A percentile compares a stretch with the other conserved stretches of the same genome.
Evolutionary conservation across 2,797 vertebrate genomes (phyloP).

Genomic region (Jordanella pulchra): DNA sequence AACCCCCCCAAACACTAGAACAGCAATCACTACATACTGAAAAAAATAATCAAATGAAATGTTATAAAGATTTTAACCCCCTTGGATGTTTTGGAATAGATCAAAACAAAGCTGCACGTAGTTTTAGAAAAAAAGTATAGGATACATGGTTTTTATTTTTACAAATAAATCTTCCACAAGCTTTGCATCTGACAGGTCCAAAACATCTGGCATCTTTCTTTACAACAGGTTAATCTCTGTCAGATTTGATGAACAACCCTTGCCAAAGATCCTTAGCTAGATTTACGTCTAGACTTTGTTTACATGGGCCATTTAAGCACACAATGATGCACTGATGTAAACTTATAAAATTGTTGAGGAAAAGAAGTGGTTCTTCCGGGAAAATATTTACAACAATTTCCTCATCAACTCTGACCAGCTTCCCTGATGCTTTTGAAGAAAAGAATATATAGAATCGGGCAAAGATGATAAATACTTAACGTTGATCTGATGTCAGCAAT

Average conservation of each 20-base stretch:
- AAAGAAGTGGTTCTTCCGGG: neutral
- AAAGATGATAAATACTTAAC: no score
- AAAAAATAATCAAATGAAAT: neutral
- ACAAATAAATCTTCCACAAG: no score
- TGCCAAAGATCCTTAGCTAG: neutral
- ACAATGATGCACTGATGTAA: neutral
- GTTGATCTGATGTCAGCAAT: no score
- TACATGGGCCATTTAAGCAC: neutral
- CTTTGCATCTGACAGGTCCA: neutral
- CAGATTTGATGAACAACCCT: neutral
- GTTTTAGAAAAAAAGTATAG: neutral
- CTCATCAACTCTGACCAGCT: neutral
- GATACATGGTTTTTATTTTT: neutral
- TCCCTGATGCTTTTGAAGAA: neutral
- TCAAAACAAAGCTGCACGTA: neutral
- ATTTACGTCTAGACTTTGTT: neutral
- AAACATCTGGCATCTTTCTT: neutral
- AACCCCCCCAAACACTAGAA: neutral
- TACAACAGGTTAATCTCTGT: neutral
- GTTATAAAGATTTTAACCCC: neutral
- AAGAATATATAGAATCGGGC: no score
- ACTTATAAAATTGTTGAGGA: neutral
- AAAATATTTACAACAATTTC: neutral
- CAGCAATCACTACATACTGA: conserved; percentile 1
- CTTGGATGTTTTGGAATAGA: neutral